A percentile compares a stretch with the other conserved stretches of the same genome.
These are phyloP conservation scores for Cynocephalus volans DNA, from an alignment of 2,113 vertebrate species.

Conservation along the genomic window DNA sequence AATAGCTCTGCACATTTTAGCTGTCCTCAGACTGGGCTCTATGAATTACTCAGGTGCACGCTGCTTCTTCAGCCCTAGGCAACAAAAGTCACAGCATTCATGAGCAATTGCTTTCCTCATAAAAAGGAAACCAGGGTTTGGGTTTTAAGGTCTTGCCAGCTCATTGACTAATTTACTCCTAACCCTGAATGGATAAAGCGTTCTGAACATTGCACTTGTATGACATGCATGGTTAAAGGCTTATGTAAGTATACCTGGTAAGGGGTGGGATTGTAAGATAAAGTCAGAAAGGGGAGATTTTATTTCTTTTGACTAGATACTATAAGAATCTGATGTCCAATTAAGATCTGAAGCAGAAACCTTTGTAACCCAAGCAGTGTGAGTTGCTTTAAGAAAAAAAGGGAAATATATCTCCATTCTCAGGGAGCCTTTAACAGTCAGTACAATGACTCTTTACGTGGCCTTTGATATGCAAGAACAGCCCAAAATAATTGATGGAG, in stretches of 20 bases:
- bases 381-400: neutral
- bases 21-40: conserved; percentile 36
- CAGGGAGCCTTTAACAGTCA: neutral
- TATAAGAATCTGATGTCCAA: conserved; percentile 39
- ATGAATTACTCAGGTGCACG: conserved; percentile 29
- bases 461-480: conserved; percentile 49
- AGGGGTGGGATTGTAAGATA: conserved; percentile 9
- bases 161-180: conserved; percentile 44
- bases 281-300: neutral
- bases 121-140: neutral
- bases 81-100: neutral
- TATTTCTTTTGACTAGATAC: neutral
- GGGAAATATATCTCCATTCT: neutral
- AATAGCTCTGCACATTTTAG: conserved; percentile 30
- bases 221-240: neutral
- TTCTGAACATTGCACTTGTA: neutral
- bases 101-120: neutral
- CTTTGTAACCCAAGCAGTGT: neutral
- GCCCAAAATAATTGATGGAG: conserved; percentile 53
- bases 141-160: conserved; percentile 4
- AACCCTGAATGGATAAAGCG: neutral
- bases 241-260: neutral
- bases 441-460: conserved; percentile 76
- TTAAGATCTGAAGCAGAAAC: conserved; percentile 9
- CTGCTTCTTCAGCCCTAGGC: neutral